Conservation (phyloP, 92 coral and sea anemone species). For the Scolanthus callimorphus region DNA sequence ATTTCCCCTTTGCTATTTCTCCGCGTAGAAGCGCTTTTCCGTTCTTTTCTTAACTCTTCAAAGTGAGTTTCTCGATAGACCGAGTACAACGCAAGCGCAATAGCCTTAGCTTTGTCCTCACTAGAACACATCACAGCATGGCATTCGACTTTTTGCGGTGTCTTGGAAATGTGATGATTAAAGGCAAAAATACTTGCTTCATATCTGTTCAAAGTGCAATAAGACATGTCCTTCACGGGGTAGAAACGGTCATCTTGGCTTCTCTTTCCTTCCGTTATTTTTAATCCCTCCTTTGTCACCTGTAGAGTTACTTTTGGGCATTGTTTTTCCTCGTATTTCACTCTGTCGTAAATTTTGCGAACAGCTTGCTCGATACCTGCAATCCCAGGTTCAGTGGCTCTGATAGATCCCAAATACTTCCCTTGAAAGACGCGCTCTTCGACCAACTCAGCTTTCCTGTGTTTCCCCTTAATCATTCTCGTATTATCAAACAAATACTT, state of each 20-base stretch:
- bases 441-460: conserved; percentile 55
- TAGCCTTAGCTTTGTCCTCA: conserved; percentile 74
- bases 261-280: conserved; percentile 32
- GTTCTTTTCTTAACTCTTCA: conserved; percentile 68
- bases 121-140: conserved; percentile 82
- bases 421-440: conserved; percentile 67
- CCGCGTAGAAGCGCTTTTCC: neutral
- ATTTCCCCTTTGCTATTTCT: neutral
- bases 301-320: conserved; percentile 76
- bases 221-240: conserved; percentile 74
- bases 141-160: conserved; percentile 79
- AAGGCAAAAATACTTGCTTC: conserved; percentile 78
- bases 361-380: conserved; percentile 79
- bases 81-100: conserved; percentile 79
- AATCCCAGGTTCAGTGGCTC: conserved; percentile 69
- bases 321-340: conserved; percentile 53
- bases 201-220: conserved; percentile 63
- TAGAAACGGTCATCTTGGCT: conserved; percentile 40
- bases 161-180: conserved; percentile 83
- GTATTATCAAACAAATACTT: neutral
- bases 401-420: conserved; percentile 72
- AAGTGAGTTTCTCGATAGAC: conserved; percentile 92
- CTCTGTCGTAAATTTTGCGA: conserved; percentile 50
- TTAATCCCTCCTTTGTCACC: conserved; percentile 69
- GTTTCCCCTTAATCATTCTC: conserved; percentile 74